A percentile compares a stretch with the other conserved stretches of the same genome.
These are phyloP conservation scores for Riptortus pedestris DNA, from an alignment of 1,140 invertebrate genomes.

Conservation along the genomic window DNA sequence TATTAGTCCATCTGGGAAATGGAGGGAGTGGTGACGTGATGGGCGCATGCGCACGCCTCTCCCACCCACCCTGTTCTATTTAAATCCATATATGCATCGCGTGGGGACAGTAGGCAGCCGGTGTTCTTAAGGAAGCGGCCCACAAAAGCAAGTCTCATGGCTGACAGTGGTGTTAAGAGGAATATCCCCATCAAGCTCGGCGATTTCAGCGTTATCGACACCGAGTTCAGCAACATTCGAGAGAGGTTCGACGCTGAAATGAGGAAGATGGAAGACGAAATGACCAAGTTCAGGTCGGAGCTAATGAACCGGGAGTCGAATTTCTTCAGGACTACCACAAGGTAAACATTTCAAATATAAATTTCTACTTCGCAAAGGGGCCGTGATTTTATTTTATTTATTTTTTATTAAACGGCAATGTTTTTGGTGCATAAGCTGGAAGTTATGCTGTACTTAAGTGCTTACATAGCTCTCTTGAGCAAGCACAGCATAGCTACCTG, in stretches of 20 bases:
- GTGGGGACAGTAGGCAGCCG: neutral
- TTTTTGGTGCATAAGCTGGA: too few species aligned
- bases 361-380: too few species aligned
- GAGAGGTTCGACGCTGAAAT: conserved; percentile 94
- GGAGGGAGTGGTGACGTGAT: neutral
- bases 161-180: conserved; percentile 54
- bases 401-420: too few species aligned
- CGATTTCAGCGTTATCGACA: conserved; percentile 90
- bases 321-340: conserved; percentile 78
- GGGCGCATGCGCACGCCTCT: neutral
- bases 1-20: neutral
- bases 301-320: conserved; percentile 84
- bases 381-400: too few species aligned
- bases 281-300: conserved; percentile 88
- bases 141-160: conserved; percentile 27
- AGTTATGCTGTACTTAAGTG: too few species aligned
- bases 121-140: neutral
- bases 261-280: conserved; percentile 96
- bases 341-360: conserved; percentile 42
- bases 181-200: conserved; percentile 89
- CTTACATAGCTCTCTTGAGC: too few species aligned
- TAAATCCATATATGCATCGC: conserved; percentile 16
- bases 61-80: conserved; percentile 11
- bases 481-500: too few species aligned
- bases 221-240: conserved; percentile 89